A percentile compares a stretch with the other conserved stretches of the same genome.
These are phyloP conservation scores for Falco columbarius DNA, from an alignment of 2,797 vertebrate genomes.

Conservation along the genomic window DNA sequence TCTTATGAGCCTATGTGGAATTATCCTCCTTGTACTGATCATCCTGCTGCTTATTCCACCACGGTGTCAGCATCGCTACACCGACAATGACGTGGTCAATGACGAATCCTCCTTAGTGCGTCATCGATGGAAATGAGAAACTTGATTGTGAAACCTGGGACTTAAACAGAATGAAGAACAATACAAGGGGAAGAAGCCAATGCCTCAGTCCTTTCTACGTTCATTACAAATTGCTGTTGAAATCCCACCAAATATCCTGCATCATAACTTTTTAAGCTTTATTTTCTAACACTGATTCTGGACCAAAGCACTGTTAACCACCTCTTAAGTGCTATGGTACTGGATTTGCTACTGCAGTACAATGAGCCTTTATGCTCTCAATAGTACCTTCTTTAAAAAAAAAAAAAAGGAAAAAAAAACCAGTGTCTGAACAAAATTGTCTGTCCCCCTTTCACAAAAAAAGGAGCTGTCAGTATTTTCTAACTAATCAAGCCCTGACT, in stretches of 20 bases:
- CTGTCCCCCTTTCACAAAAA: not conserved
- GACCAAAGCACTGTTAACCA: constrained; percentile 67
- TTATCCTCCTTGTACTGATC: constrained; percentile 85
- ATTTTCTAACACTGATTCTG: constrained; percentile 67
- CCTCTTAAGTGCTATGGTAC: constrained; percentile 54
- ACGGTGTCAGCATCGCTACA: constrained; percentile 56
- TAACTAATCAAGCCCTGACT: constrained; percentile 18
- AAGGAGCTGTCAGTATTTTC: constrained; percentile 38
- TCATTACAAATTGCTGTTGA: not conserved
- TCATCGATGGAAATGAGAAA: constrained; percentile 92
- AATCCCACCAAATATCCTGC: constrained; percentile 45
- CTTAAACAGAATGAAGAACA: not conserved
- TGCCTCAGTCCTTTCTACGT: not conserved
- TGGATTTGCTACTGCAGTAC: constrained; percentile 47
- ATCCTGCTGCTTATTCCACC: constrained; percentile 85
- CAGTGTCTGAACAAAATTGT: not conserved
- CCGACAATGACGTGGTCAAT: constrained; percentile 83
- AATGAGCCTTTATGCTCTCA: constrained; percentile 47
- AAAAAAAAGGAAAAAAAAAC: not conserved
- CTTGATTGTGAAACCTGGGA: not conserved
- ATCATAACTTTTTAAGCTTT: constrained; percentile 62
- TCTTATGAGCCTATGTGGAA: constrained; percentile 88
- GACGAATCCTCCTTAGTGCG: constrained; percentile 94
- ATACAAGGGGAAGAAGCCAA: not conserved
- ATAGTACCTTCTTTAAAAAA: constrained; percentile 18